phyloP scores from a whole-genome alignment of 2,797 vertebrate genomes.

The Babyrousa celebensis region DNA sequence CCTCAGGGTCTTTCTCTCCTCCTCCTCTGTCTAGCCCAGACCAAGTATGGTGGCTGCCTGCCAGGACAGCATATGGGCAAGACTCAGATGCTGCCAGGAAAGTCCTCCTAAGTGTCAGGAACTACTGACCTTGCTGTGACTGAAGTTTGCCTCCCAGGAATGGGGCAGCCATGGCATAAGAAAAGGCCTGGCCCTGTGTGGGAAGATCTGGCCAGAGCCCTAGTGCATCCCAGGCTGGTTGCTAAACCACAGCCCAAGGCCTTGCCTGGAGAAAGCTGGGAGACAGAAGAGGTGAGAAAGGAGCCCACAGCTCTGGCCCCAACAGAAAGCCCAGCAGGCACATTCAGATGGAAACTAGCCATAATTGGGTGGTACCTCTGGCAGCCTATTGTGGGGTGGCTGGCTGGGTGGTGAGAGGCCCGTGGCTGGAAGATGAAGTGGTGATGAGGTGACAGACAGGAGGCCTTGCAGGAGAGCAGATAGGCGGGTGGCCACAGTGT shows the following conservation, averaged over 20 bases:
- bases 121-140: neutral
- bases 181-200: neutral
- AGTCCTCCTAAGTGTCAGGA: neutral
- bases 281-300: neutral
- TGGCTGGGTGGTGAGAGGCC: neutral
- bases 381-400: neutral
- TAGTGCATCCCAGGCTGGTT: neutral
- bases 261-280: neutral
- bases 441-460: constrained; percentile 71
- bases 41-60: neutral
- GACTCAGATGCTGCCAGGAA: neutral
- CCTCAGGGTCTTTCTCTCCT: neutral
- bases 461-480: neutral
- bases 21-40: neutral
- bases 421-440: neutral
- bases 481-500: rapidly evolving
- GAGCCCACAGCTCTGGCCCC: neutral
- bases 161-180: rapidly evolving
- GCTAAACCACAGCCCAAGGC: neutral
- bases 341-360: neutral
- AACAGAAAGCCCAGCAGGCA: neutral
- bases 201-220: neutral
- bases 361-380: neutral
- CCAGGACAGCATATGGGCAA: neutral
- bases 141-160: neutral